These are phyloP conservation scores for Pachypeltis micranthus DNA, from an alignment of 1,140 invertebrate genomes.

Conservation along the genomic window DNA sequence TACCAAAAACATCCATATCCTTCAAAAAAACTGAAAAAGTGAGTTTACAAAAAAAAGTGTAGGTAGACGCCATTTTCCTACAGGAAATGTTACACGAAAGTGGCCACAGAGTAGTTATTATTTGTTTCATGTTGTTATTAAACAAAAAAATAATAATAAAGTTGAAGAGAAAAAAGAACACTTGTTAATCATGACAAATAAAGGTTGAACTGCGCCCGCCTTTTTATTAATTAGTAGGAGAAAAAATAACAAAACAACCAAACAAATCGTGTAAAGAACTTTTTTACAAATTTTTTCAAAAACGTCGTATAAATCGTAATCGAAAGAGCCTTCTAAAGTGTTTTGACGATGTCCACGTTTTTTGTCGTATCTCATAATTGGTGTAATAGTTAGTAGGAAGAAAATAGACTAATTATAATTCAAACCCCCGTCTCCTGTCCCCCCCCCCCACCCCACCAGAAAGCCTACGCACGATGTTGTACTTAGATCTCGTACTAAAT, in stretches of 20 bases:
- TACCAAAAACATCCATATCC: not conserved
- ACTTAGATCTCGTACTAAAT: not conserved
- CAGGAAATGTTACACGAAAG: not conserved
- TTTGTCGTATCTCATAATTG: conserved; percentile 1
- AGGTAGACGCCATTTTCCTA: conserved; percentile 1
- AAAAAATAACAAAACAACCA: too few relatives aligned
- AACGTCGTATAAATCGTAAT: conserved; percentile 9
- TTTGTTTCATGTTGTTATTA: conserved; percentile 15
- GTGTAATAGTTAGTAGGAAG: not conserved
- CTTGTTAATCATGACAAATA: conserved; percentile 22
- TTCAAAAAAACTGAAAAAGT: not conserved
- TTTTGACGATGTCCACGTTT: not conserved
- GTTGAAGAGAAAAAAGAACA: too few relatives aligned
- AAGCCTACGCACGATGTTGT: too few relatives aligned
- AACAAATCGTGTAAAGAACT: conserved; percentile 14
- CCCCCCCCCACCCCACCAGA: not conserved
- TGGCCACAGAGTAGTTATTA: conserved; percentile 3
- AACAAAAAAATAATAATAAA: too few relatives aligned
- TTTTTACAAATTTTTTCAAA: conserved; percentile 11
- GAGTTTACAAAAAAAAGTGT: not conserved
- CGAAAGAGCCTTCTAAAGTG: conserved; percentile 9
- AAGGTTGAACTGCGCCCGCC: conserved; percentile 19
- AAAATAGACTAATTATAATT: not conserved
- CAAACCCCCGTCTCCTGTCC: not conserved
- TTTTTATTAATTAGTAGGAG: conserved; percentile 11